A percentile compares a stretch with the other conserved stretches of the same genome.
Evolutionary conservation across 2,113 vertebrate genomes (phyloP).

Genomic region (Lota lota): DNA sequence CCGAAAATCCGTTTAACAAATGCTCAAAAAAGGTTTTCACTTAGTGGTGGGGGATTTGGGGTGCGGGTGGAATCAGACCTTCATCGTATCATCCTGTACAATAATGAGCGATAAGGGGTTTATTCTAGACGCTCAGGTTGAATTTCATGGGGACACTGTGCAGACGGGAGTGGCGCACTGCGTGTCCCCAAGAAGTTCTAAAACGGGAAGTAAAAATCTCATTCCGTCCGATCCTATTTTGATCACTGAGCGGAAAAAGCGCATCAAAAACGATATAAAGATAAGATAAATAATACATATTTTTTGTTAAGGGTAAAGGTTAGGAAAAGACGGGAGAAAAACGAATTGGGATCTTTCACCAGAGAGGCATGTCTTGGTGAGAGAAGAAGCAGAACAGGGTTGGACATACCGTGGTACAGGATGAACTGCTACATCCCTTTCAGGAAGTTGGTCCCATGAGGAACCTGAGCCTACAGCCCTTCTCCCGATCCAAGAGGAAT

Average conservation of each 20-base stretch:
- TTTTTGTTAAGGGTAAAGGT: too few species aligned
- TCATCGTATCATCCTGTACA: neutral
- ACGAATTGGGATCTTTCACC: neutral
- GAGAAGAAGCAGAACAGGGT: constrained; percentile 53
- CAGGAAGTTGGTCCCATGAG: constrained; percentile 30
- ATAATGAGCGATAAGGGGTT: neutral
- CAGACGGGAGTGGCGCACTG: neutral
- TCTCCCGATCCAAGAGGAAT: constrained; percentile 31
- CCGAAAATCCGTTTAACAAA: constrained; percentile 72
- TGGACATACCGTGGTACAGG: constrained; percentile 54
- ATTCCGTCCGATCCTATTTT: too few species aligned
- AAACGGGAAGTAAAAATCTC: too few species aligned
- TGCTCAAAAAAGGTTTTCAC: constrained; percentile 55
- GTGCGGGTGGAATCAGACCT: neutral
- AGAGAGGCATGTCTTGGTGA: constrained; percentile 20
- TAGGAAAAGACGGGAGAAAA: neutral
- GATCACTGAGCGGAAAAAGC: too few species aligned
- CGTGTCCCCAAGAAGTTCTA: too few species aligned
- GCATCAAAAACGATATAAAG: too few species aligned
- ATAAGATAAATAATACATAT: too few species aligned
- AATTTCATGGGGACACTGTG: constrained; percentile 8
- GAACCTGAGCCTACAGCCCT: constrained; percentile 49
- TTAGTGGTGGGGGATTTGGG: constrained; percentile 47
- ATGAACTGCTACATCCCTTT: constrained; percentile 63
- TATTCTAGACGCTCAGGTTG: constrained; percentile 1